Base-by-base conservation (phyloP, 2,888 invertebrate genomes). In the Phrixothrix hirtus region DNA sequence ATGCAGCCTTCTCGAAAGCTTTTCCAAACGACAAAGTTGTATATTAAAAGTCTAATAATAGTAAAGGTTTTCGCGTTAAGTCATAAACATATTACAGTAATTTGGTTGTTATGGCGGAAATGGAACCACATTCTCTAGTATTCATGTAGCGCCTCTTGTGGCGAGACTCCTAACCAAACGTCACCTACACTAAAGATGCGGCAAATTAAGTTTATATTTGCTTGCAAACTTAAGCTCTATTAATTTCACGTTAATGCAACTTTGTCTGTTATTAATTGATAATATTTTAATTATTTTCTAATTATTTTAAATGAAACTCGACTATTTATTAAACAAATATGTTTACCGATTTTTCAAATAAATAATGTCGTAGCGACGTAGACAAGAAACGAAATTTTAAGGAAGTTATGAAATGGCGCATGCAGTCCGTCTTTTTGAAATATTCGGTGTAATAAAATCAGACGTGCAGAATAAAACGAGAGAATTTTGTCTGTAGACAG, bases 171-270 rank as follows among this genome's bases (percentile, higher is more conserved):
- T 54, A 63, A 61, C 58, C 62, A 49, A 54, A 61, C 60, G 60
- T 63, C 64, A 60, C 61, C 59, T 61, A 57, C 53, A 57, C 62
- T 65, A 63, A 64, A 60, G 62, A 63, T 63, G 62, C 58, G 65
- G 65, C 61, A 59, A 63, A 62, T 63, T 65, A 63, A 61, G 59
- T 63, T 64, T 62, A 60, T 57, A 58, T 56, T 51, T 53, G 59
- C 62, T 62, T 60, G 53, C 57, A 34, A 59, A 56, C 53, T 62
- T 62, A 57, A 60, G 58, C 58, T 52, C 58, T 53, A 62, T 62
- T 62, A 62, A 62, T 62, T 62, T 62, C 49, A 51, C 38, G 57
- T 46, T 57, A 55, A 59, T 55, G 48, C 48, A 34, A 46, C 50
- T 59, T 57, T 57, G 49, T 36, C 31, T 32, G 39, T 34, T 15